These are phyloP conservation scores for Microcebus lehilahytsara DNA, from an alignment of 2,113 vertebrate species.

Conservation along the genomic window DNA sequence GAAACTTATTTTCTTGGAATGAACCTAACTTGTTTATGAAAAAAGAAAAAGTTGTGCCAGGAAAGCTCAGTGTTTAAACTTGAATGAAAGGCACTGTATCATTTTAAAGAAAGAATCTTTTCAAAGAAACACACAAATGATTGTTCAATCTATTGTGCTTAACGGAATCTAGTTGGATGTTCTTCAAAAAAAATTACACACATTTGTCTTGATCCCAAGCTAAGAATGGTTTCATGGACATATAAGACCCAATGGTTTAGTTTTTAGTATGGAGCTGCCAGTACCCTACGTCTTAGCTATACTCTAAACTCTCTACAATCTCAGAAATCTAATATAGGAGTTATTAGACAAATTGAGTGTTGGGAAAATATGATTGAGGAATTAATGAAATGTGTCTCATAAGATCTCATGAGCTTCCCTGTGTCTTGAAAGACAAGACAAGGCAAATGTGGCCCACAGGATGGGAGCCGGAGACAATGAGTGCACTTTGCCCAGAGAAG, in stretches of 20 bases:
- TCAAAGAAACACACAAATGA: slow-evolving; percentile 28
- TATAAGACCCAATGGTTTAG: not conserved
- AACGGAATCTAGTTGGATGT: not conserved
- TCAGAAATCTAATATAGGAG: not conserved
- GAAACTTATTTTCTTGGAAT: no score
- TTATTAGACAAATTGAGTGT: not conserved
- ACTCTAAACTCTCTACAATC: not conserved
- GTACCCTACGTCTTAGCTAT: not conserved
- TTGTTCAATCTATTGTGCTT: not conserved
- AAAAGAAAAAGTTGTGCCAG: not conserved
- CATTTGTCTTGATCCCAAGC: not conserved
- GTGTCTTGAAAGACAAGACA: no score
- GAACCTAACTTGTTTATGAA: no score
- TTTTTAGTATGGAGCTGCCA: not conserved
- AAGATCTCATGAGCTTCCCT: no score
- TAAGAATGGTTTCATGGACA: not conserved
- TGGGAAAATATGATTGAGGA: no score
- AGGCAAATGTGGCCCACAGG: no score
- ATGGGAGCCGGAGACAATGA: no score
- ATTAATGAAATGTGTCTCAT: no score
- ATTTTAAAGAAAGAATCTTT: slow-evolving; percentile 50
- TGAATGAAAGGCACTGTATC: slow-evolving; percentile 29
- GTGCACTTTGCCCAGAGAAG: no score
- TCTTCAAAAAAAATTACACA: not conserved
- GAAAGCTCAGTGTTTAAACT: not conserved